A percentile compares a stretch with the other conserved stretches of the same genome.
These are phyloP conservation scores for Xylota sylvarum DNA, from an alignment of 2,888 invertebrate species.

Conservation along the genomic window DNA sequence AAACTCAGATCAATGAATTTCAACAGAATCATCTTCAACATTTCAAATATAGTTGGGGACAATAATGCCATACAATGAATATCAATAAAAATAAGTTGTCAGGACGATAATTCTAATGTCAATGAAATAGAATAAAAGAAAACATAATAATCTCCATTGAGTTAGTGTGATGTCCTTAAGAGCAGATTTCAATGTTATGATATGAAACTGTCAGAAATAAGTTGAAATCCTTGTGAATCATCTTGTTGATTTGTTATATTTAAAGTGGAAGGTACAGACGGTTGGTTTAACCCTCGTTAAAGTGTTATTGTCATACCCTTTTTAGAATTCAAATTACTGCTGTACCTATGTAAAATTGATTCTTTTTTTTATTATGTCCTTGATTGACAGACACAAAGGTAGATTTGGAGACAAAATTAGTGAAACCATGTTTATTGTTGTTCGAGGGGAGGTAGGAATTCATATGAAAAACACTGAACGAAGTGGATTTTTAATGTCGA, in stretches of 20 bases:
- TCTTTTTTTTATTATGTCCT: neutral
- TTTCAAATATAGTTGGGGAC: neutral
- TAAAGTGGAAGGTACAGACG: neutral
- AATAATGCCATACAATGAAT: neutral
- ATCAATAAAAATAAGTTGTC: neutral
- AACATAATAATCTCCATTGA: neutral
- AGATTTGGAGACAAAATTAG: neutral
- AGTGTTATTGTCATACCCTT: conserved; percentile 1
- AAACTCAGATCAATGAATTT: conserved; percentile 7
- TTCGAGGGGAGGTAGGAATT: neutral
- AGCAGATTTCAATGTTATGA: neutral
- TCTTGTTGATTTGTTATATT: neutral
- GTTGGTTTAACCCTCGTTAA: neutral
- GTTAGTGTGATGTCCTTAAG: neutral
- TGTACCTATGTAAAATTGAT: neutral
- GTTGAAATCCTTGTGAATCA: neutral
- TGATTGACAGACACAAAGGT: conserved; percentile 1
- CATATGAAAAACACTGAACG: neutral
- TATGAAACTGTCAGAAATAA: neutral
- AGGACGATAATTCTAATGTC: neutral
- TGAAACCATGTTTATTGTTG: neutral
- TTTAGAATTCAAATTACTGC: neutral
- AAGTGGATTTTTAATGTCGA: neutral
- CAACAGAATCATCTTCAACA: neutral
- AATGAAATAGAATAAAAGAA: neutral